A percentile compares a stretch with the other conserved stretches of the same genome.
phyloP scores from a whole-genome alignment of 1,140 invertebrate species.

The Vollenhovia emeryi region DNA sequence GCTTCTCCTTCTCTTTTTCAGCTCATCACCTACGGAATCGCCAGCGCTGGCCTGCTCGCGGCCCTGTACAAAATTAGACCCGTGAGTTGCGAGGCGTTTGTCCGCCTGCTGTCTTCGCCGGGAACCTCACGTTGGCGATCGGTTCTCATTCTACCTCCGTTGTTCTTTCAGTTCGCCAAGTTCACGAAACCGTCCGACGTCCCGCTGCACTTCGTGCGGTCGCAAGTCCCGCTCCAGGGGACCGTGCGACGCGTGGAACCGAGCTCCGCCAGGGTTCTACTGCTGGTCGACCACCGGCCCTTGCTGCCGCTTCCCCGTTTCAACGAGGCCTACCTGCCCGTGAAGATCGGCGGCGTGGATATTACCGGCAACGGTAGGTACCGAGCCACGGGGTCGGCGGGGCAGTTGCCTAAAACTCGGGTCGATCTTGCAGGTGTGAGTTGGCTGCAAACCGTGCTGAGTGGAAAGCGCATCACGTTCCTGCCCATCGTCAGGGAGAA shows the following conservation, averaged over 20 bases:
- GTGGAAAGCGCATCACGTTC: slow-evolving; percentile 82
- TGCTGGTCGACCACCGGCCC: slow-evolving; percentile 86
- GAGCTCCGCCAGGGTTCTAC: slow-evolving; percentile 77
- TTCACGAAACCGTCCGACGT: slow-evolving; percentile 84
- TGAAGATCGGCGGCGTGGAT: slow-evolving; percentile 85
- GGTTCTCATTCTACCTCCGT: background rate
- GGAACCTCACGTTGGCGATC: background rate
- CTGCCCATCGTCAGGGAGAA: slow-evolving; percentile 82
- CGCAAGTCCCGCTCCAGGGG: slow-evolving; percentile 82
- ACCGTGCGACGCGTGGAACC: slow-evolving; percentile 83
- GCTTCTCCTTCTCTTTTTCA: slow-evolving; percentile 68
- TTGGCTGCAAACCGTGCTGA: slow-evolving; percentile 85
- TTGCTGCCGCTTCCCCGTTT: slow-evolving; percentile 81
- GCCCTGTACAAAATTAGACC: slow-evolving; percentile 85
- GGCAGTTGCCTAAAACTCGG: background rate
- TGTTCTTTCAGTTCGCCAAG: slow-evolving; percentile 82
- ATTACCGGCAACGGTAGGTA: slow-evolving; percentile 82
- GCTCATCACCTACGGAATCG: slow-evolving; percentile 85
- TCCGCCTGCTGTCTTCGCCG: background rate
- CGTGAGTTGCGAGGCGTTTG: slow-evolving; percentile 79
- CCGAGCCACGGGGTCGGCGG: background rate
- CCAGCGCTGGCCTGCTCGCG: slow-evolving; percentile 82
- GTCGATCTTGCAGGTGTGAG: slow-evolving; percentile 79
- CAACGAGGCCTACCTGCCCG: slow-evolving; percentile 81
- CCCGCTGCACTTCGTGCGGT: slow-evolving; percentile 83